Evolutionary conservation across 1,140 invertebrate species (phyloP).

Genomic region (Caenorhabditis remanei): DNA sequence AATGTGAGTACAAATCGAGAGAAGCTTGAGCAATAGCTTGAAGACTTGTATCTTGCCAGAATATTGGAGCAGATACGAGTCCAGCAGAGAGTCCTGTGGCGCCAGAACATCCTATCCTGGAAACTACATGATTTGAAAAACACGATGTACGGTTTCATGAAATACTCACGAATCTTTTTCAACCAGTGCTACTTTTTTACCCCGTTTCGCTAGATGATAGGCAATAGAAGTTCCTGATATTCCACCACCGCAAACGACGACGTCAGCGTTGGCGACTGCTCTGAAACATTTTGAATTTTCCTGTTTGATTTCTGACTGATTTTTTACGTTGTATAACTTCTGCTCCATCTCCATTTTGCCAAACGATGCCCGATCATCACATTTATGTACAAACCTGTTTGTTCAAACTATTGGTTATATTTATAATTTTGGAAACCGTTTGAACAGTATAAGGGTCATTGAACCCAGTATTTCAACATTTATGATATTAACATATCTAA

Average conservation of each 20-base stretch:
- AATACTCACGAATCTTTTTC: constrained; percentile 80
- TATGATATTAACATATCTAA: too few relatives aligned
- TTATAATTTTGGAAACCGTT: too few relatives aligned
- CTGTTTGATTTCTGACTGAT: neutral
- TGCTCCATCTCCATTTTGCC: constrained; percentile 16
- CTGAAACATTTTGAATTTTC: neutral
- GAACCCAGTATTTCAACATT: too few relatives aligned
- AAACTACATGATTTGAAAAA: constrained; percentile 57
- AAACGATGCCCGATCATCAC: constrained; percentile 32
- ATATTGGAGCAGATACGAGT: constrained; percentile 88
- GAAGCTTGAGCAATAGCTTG: constrained; percentile 87
- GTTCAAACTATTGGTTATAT: neutral
- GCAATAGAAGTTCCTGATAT: constrained; percentile 92
- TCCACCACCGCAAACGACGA: constrained; percentile 92
- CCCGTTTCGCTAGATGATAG: constrained; percentile 89
- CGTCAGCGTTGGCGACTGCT: constrained; percentile 68
- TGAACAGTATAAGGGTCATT: too few relatives aligned
- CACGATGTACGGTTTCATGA: neutral
- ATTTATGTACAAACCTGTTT: constrained; percentile 27
- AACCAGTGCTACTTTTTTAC: constrained; percentile 87
- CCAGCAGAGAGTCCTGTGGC: constrained; percentile 85
- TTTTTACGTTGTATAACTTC: constrained; percentile 36
- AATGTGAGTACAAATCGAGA: constrained; percentile 86
- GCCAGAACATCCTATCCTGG: constrained; percentile 85
- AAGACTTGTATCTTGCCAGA: constrained; percentile 86